These are phyloP conservation scores for Conops quadrifasciatus DNA, from an alignment of 2,888 invertebrate species.

Conservation along the genomic window DNA sequence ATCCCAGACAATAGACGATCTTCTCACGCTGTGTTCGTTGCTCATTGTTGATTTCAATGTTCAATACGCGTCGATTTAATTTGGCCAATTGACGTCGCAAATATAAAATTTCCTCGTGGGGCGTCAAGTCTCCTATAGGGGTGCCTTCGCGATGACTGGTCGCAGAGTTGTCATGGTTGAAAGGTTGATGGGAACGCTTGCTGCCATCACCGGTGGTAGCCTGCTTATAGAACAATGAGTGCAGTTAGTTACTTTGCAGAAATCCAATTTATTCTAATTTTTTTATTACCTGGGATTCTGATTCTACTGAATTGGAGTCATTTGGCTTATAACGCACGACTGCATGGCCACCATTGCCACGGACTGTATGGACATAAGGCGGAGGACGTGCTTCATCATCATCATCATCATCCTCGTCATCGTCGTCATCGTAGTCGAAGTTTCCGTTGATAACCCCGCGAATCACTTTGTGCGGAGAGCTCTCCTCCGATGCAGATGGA, in stretches of 20 bases:
- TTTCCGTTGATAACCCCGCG: conserved; percentile 37
- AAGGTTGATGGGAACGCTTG: conserved; percentile 54
- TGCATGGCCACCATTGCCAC: conserved; percentile 46
- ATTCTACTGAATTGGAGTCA: conserved; percentile 59
- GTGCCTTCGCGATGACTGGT: conserved; percentile 71
- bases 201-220: conserved; percentile 58
- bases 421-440: conserved; percentile 31
- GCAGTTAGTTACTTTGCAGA: conserved; percentile 16
- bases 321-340: conserved; percentile 56
- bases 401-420: conserved; percentile 45
- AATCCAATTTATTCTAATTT: neutral
- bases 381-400: conserved; percentile 54
- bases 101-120: conserved; percentile 83
- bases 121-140: conserved; percentile 74
- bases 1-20: conserved; percentile 82
- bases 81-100: conserved; percentile 87
- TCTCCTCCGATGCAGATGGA: conserved; percentile 73
- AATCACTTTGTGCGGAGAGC: conserved; percentile 52
- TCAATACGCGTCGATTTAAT: conserved; percentile 84
- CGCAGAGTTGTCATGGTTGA: conserved; percentile 55
- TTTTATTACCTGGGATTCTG: conserved; percentile 57
- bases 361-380: conserved; percentile 56
- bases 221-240: conserved; percentile 37
- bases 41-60: conserved; percentile 85
- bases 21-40: conserved; percentile 88